These are phyloP conservation scores for Zaprionus capensis DNA, from an alignment of 1,140 invertebrate genomes.

Conservation along the genomic window DNA sequence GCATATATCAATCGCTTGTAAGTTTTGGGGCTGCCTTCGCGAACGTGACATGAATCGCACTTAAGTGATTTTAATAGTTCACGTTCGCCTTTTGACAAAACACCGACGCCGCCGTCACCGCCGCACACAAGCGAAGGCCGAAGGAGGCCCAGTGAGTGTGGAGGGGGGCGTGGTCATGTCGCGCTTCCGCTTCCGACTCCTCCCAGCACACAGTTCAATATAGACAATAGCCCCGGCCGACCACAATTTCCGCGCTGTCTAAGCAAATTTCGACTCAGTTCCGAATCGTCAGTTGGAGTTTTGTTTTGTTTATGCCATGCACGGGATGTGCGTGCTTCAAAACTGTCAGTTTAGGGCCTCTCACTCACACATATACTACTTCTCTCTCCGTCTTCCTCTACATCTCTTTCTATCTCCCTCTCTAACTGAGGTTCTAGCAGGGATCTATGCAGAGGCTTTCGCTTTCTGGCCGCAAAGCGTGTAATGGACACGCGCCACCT, in stretches of 20 bases:
- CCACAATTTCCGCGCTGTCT: conserved; percentile 63
- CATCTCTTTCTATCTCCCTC: background rate
- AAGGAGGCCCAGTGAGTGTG: background rate
- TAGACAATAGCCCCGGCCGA: conserved; percentile 46
- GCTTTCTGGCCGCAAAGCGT: conserved; percentile 66
- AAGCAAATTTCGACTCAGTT: conserved; percentile 62
- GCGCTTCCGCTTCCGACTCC: conserved; percentile 49
- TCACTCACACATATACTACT: background rate
- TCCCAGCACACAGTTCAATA: conserved; percentile 20
- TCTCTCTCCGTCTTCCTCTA: conserved; percentile 12
- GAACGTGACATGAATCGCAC: conserved; percentile 79
- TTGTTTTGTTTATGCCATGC: conserved; percentile 68
- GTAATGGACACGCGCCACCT: conserved; percentile 79
- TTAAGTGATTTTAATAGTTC: conserved; percentile 83
- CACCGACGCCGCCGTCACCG: background rate
- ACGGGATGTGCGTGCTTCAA: conserved; percentile 71
- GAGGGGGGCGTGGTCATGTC: conserved; percentile 21
- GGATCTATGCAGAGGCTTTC: conserved; percentile 44
- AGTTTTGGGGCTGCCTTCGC: conserved; percentile 56
- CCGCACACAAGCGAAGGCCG: conserved; percentile 35
- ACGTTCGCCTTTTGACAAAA: conserved; percentile 79
- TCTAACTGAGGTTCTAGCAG: background rate
- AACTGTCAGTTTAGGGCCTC: conserved; percentile 66
- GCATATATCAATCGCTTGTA: conserved; percentile 75
- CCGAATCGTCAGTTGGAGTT: conserved; percentile 11